Percentiles rank a stretch among this genome's conserved stretches.
Evolutionary conservation across 2,888 invertebrate species (phyloP).

Genomic region (Noctua janthe): DNA sequence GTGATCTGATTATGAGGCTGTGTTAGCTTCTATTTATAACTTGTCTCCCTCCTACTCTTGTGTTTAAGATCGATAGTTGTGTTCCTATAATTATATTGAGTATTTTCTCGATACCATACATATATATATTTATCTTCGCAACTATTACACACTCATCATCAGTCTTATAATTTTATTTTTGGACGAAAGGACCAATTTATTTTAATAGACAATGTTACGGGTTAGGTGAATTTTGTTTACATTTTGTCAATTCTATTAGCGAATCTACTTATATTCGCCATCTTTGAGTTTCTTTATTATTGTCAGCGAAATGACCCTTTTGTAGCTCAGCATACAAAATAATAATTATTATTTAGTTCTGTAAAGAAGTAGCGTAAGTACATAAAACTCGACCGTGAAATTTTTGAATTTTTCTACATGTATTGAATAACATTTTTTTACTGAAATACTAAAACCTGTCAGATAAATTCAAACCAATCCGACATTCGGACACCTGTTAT

Average conservation of each 20-base stretch:
- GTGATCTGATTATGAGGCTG: not conserved
- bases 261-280: not conserved
- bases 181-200: not conserved
- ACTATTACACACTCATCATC: not conserved
- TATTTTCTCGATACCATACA: slow-evolving; percentile 1
- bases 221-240: not conserved
- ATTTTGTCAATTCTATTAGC: not conserved
- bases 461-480: not conserved
- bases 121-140: not conserved
- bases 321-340: no score
- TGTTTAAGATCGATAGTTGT: not conserved
- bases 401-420: no score
- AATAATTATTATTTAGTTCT: no score
- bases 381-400: no score
- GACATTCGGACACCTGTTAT: not conserved
- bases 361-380: no score
- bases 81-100: no score
- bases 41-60: not conserved
- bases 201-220: not conserved
- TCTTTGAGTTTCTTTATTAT: not conserved
- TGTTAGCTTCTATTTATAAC: not conserved
- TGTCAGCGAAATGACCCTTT: not conserved
- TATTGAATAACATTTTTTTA: no score
- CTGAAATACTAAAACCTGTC: not conserved
- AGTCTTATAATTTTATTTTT: not conserved